Evolutionary conservation across 2,888 invertebrate genomes (phyloP), one percentile per base, ranked within the genome.

Genomic region (Acrocyrtus sp.): DNA sequence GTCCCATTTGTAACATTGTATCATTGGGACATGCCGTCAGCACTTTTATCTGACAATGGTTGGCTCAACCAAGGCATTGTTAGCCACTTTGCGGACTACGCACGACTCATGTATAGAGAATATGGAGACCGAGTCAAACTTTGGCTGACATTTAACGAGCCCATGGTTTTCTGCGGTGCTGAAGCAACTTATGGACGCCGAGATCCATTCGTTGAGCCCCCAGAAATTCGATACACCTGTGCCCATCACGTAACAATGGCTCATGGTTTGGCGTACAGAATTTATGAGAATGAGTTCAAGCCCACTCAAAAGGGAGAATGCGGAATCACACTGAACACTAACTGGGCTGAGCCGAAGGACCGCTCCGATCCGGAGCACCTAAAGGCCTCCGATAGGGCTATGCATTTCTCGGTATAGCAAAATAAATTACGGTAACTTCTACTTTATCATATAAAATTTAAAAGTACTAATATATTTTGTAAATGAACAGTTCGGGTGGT

Each of bases 21-120:
- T 84, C 90, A 91, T 81, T 90, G 74, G 74, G 74, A 74, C 50
- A 84, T 90, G 65, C 90, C 90, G 0, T 87, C 89, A 80, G 86
- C 85, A 43, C 81, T 91, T 26, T 90, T 82, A 84, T 61, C 84
- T 82, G 70, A 74, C n/a, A 85, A 85, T 1, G 80, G 80, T 3
- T 86, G 85, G 65, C 70, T 84, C 0, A 88, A 86, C 72, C 83
- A 85, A 0, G 51, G 85, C 0, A 80, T 87, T 43, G 78, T 85
- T 0, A 83, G 85, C 39, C 87, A 87, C 84, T 88, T 86, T 60
- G 85, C 84, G 63, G 85, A 86, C 17, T 88, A 87, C 76, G 87
- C 87, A 0, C 81, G 84, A 19, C 82, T 86, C 43, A 84, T 84
- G 0, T 88, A 83, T 76, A 79, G 83, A 41, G 81, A 82, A 24